Conservation (phyloP, 2,797 vertebrate species). For the Molossus alvarezi region DNA sequence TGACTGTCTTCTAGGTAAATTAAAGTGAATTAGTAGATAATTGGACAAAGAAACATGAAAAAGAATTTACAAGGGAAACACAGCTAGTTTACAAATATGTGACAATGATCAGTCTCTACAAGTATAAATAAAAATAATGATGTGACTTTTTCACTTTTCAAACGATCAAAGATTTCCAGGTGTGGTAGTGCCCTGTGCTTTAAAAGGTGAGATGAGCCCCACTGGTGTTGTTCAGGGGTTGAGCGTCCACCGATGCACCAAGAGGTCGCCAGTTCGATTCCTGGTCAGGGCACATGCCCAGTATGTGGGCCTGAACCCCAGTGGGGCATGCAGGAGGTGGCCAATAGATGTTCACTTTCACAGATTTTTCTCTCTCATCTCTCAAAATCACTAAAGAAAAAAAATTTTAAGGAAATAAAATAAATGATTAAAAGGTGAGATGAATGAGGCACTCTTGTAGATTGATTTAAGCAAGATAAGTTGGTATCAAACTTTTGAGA, state of each 20-base stretch:
- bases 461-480: background rate
- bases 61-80: background rate
- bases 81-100: background rate
- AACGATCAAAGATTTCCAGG: constrained; percentile 12
- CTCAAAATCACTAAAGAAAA: too few relatives aligned
- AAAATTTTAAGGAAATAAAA: too few relatives aligned
- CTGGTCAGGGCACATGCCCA: too few relatives aligned
- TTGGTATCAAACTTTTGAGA: background rate
- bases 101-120: background rate
- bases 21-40: background rate
- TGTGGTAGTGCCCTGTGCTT: background rate
- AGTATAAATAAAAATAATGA: background rate
- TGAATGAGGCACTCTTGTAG: background rate
- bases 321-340: too few relatives aligned
- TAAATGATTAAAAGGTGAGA: background rate
- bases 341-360: too few relatives aligned
- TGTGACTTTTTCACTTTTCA: background rate
- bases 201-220: background rate
- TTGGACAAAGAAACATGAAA: background rate
- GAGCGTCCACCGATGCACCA: too few relatives aligned
- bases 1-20: background rate
- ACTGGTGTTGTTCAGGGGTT: too few relatives aligned
- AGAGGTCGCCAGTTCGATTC: too few relatives aligned
- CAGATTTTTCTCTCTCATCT: too few relatives aligned
- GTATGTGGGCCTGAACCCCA: too few relatives aligned